Evolutionary conservation across 2,113 vertebrate genomes (phyloP), one percentile per base, ranked within the genome.

Genomic region (Rhombomys opimus): DNA sequence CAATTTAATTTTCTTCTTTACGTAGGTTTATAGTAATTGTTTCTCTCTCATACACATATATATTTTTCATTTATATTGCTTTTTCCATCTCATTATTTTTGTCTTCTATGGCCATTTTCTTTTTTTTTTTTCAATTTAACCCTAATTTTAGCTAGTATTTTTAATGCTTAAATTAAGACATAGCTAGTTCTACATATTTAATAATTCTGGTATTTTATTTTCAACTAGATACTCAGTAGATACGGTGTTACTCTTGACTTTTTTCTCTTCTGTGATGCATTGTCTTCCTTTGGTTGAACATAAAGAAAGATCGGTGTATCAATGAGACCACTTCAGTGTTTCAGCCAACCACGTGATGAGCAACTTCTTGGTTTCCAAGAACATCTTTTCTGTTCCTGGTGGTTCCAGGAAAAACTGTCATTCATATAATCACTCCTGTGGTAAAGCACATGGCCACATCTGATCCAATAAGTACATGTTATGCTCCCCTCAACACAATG

Each of bases 101-200:
- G 38, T 80, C 65, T 57, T 73, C 7, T 81, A 65, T n/a, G 9
- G 27, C 22, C 22, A 81, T 67, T 87, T 93, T n/a, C 46, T 61
- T 54, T 82, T 82, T 22, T 82, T 81, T 95, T 17, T 84, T 46
- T 46, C 46, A 46, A 77, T 41, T 23, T 91, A 3, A 46, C 4
- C 14, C 38, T 76, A 6, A 81, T 72, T 88, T 32, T 15, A 57
- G 17, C 80, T 7, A 82, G 4, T 76, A 41, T n/a, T 84, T 6
- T 87, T 91, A 61, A 91, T 73, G 25, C 1, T 65, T 23, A 70
- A 96, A 86, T 95, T n/a, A 76, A 82, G 32, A 87, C 93, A 46
- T 93, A 92, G 10, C 14, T 25, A 80, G 20, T 14, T 63, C 5
- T 89, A 38, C 35, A 27, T 32, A 77, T 22, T 30, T 72, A 18